Conservation (phyloP, 2,797 vertebrate genomes). For the Pangasius larnaudii region DNA sequence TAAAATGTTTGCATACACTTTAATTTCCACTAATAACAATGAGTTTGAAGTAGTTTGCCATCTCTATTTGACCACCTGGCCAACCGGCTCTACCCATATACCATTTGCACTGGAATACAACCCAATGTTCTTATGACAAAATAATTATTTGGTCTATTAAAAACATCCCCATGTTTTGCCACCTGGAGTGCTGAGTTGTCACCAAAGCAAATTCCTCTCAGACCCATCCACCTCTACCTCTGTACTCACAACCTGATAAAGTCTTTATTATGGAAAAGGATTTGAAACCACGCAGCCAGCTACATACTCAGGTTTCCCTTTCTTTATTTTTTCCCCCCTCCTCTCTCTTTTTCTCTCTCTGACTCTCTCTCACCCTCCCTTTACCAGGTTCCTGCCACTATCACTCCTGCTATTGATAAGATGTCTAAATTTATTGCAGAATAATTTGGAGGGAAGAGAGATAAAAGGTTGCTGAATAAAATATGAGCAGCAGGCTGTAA, state of each 20-base stretch:
- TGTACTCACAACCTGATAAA: conserved; percentile 84
- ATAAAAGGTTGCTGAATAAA: conserved; percentile 99
- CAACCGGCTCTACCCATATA: neutral
- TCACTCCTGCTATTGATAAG: conserved; percentile 99
- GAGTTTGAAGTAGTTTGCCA: neutral
- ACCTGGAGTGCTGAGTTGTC: conserved; percentile 62
- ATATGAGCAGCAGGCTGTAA: conserved; percentile 99
- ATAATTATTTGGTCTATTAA: conserved; percentile 30
- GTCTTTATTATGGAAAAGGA: conserved; percentile 94
- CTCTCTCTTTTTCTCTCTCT: conserved; percentile 46
- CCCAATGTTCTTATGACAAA: neutral
- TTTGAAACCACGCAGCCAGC: conserved; percentile 87
- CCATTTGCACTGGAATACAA: neutral
- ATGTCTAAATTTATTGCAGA: conserved; percentile 99
- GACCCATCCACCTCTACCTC: conserved; percentile 63
- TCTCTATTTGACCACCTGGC: neutral
- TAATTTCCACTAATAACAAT: neutral
- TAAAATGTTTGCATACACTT: neutral
- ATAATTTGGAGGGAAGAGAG: conserved; percentile 99
- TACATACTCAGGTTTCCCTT: conserved; percentile 85
- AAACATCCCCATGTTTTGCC: conserved; percentile 21
- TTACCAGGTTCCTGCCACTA: conserved; percentile 87
- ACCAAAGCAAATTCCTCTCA: conserved; percentile 69
- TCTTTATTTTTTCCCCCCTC: conserved; percentile 31
- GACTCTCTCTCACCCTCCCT: conserved; percentile 44